Evolutionary conservation across 2,113 vertebrate species (phyloP).

Genomic region (Myrmecophaga tridactyla): DNA sequence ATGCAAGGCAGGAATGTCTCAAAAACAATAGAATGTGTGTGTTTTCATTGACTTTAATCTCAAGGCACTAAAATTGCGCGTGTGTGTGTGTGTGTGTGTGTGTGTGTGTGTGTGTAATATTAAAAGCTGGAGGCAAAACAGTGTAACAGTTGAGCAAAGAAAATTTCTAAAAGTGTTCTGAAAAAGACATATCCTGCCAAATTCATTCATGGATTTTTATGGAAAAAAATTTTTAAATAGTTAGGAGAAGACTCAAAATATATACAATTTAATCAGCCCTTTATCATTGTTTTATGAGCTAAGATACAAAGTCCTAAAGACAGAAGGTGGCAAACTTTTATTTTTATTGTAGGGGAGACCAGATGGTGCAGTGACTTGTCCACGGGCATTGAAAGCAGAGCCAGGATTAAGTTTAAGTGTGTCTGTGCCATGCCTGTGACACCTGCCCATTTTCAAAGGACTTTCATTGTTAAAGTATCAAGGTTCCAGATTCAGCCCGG

Average conservation of each 20-base stretch:
- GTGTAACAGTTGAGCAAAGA: slow-evolving; percentile 56
- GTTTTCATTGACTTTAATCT: slow-evolving; percentile 70
- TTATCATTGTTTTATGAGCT: not conserved
- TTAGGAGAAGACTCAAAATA: not conserved
- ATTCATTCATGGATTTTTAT: slow-evolving; percentile 40
- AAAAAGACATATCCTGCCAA: slow-evolving; percentile 52
- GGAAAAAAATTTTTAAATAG: slow-evolving; percentile 37
- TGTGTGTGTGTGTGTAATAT: not conserved
- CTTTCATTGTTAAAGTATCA: not conserved
- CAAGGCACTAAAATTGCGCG: not conserved
- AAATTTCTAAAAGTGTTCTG: slow-evolving; percentile 21
- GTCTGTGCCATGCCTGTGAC: not conserved
- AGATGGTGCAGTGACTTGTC: not conserved
- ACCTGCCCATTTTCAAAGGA: not conserved
- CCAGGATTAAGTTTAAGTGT: not conserved
- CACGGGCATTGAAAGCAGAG: not conserved
- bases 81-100: too few species aligned
- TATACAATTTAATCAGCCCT: not conserved
- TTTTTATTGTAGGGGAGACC: not conserved
- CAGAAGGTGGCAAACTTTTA: not conserved
- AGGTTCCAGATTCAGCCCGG: not conserved
- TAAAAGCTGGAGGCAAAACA: slow-evolving; percentile 68
- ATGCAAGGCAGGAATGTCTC: slow-evolving; percentile 67
- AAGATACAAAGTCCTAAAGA: not conserved
- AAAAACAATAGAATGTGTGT: slow-evolving; percentile 56